Percentiles rank a stretch among this genome's conserved stretches.
phyloP scores from a whole-genome alignment of 2,888 invertebrate genomes.

The Cephus sareptanus region DNA sequence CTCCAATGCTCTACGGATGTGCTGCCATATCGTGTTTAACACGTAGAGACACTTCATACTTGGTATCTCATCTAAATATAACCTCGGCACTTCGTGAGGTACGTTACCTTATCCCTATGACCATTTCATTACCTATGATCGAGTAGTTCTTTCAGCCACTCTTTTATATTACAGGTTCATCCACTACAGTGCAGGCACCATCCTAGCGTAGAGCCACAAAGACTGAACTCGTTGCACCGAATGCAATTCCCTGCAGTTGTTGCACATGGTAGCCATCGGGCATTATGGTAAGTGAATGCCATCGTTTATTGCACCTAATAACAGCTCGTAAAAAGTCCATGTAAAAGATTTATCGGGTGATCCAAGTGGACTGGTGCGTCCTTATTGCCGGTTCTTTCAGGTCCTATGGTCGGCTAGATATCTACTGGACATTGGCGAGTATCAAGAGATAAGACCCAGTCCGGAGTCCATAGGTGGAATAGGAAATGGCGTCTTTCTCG shows the following conservation, averaged over 20 bases:
- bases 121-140: neutral
- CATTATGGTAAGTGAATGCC: constrained; percentile 27
- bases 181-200: neutral
- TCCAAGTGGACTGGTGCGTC: neutral
- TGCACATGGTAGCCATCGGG: constrained; percentile 9
- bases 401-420: neutral
- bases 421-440: neutral
- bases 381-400: neutral
- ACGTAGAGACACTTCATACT: constrained; percentile 43
- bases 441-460: neutral
- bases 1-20: neutral
- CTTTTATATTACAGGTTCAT: neutral
- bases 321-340: constrained; percentile 24
- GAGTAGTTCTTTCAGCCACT: neutral
- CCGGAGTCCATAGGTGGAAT: neutral
- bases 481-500: neutral
- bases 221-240: neutral
- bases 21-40: constrained; percentile 34
- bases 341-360: constrained; percentile 12
- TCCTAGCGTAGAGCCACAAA: neutral
- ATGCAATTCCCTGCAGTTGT: neutral
- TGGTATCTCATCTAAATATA: constrained; percentile 51
- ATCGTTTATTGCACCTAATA: constrained; percentile 32
- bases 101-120: neutral
- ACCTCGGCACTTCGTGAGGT: constrained; percentile 14